Base-by-base conservation (phyloP, 1,140 invertebrate species). In the Diorhabda sublineata region DNA sequence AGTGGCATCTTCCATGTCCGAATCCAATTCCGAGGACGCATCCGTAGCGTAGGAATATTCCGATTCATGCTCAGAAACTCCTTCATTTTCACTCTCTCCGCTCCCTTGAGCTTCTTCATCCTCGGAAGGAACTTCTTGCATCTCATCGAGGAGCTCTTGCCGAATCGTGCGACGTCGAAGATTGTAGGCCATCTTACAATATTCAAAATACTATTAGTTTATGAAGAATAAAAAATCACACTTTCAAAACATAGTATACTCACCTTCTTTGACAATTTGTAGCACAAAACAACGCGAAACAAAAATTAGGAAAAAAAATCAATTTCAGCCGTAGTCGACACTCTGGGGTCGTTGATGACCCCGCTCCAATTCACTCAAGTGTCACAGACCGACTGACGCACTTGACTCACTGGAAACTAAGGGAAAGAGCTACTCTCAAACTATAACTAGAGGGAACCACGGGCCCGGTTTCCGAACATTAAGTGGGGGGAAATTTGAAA, bases 401-500 rank as follows among this genome's bases (percentile, higher is more conserved):
- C 26, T 26, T 26, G 26, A 26, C 26, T 26, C 26, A 26, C 26
- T 26, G 26, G 26, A 26, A 26, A 26, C 26, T 26, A 56, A 56
- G 52, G 2, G 52, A 56, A 56, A 56, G 52, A 56, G 52, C 52
- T 56, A 56, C 52, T 56, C 52, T 56, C 52, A 6, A 56, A 56
- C 52, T 56, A 56, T n/a, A 56, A 56, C 52, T 56, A 56, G 52
- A 2, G 2, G 52, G 6, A 6, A 56, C 52, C n/a, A 56, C 52
- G 52, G 52, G 52, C 52, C 52, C 52, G 52, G 52, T 56, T 56
- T 56, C 52, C 52, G 52, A 56, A 56, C 52, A 56, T 56, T 67
- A 58, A 42, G 65, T 7, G 65, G 2, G 65, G 52, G 6, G 57
- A 67, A 60, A 6, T 67, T 58, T 56, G 52, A 56, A 56, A 56